Base-by-base conservation (phyloP, 2,888 invertebrate genomes). In the Thymelicus acteon region DNA sequence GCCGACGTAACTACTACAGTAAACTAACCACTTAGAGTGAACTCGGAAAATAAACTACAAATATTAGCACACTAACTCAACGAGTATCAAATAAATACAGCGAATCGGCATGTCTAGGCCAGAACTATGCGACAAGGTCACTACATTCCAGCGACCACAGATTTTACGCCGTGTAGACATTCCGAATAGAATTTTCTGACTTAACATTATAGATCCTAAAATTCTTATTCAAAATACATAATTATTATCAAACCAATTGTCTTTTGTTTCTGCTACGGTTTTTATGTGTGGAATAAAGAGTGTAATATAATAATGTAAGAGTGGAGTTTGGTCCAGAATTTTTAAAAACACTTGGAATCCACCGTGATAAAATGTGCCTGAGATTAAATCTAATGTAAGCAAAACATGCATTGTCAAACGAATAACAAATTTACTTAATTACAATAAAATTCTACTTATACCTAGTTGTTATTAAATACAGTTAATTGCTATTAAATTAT, bases 31-130 rank as follows among this genome's bases (percentile, higher is more conserved):
- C 58, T 64, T 70, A 70, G 62, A 58, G 67, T 67, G 61, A 54
- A 63, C 65, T 61, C 67, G 70, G 19, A 39, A 62, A 67, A 65
- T 64, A 60, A 48, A 60, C 40, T 40, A 19, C 44, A n/a, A 70
- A 70, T 64, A 64, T 70, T 70, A 64, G 58, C 70, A 24, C 63
- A 48, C 63, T 73, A 78, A 76, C 78, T 76, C 76, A 77, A 71
- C 75, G 75, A 74, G 77, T 80, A 78, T 82, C 83, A 79, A 80
- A 82, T 79, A 80, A 78, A 81, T 79, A 75, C 74, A 79, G 79
- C 77, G 78, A 77, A 77, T 77, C 78, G 78, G 76, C 77, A 81
- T 58, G 85, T 83, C 85, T 87, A 87, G 86, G 88, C 85, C 83
- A 70, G 64, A 39, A 58, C 24, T n/a, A 37, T 39, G 13, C 39